Base-by-base conservation (phyloP, 2,797 vertebrate species). In the Astyanax mexicanus region DNA sequence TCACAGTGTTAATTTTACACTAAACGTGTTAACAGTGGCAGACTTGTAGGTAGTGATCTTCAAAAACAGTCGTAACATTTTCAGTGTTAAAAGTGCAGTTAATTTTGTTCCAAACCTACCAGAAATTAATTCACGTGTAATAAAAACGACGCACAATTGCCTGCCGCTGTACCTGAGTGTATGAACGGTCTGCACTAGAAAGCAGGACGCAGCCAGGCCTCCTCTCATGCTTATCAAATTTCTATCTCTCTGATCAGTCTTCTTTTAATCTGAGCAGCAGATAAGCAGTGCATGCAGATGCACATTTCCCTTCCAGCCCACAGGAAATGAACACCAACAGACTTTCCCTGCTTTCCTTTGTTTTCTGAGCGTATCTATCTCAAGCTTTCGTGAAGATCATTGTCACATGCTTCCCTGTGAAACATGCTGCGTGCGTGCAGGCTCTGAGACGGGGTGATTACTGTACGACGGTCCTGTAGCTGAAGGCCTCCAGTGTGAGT, bases 401-500 rank as follows among this genome's bases (percentile, higher is more conserved):
- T 0, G 2, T 0, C 3, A 23, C 1, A n/a, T 58, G 25, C 40
- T 32, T n/a, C n/a, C n/a, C 2, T 32, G 29, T 2, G 5, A 2
- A 32, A 5, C 5, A 5, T 9, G 2, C 3, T 21, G 52, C 1
- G 17, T 57, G 25, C 38, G 17, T 45, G 12, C n/a, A 23, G 6
- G 9, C 3, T 64, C 47, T 17, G 25, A 42, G 81, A 87, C 85
- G 86, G 1, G 79, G 73, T 17, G 19, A 64, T 15, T 37, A 3
- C 9, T 13, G 42, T 3, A 42, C 60, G 38, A 6, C 11, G 15
- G 40, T 60, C n/a, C 44, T 19, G 2, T 27, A 8, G 19, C 15
- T 60, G n/a, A 19, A 51, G 54, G 29, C 54, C 10, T 4, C 19
- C 25, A 27, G 6, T 1, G 9, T n/a, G 4, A 40, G 32, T 61